These are phyloP conservation scores for Oikopleura vanhoeffeni DNA, from an alignment of 23 tunicate species.

Conservation along the genomic window DNA sequence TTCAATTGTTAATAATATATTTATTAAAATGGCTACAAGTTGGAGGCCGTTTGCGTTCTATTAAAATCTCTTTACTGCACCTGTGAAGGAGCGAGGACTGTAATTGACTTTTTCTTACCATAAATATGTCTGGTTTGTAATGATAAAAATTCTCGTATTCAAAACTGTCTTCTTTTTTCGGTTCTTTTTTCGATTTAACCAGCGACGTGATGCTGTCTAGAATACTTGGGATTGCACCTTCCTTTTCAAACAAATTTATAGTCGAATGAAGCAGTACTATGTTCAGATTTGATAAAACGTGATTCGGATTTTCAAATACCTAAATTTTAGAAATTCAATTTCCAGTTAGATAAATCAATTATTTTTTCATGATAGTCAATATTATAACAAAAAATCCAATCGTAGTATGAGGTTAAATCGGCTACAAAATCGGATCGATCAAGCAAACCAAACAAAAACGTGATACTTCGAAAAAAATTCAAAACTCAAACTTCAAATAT, in stretches of 20 bases:
- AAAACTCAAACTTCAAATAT: too few relatives aligned
- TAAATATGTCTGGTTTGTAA: background rate
- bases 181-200: background rate
- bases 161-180: background rate
- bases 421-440: too few relatives aligned
- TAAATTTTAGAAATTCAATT: background rate
- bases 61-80: background rate
- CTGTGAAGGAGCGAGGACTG: too few relatives aligned
- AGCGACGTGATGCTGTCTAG: background rate
- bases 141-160: background rate
- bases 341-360: too few relatives aligned
- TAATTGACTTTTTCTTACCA: background rate
- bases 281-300: background rate
- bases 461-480: too few relatives aligned
- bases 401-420: too few relatives aligned
- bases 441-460: too few relatives aligned
- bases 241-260: background rate
- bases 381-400: too few relatives aligned
- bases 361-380: background rate
- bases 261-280: background rate
- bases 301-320: too few relatives aligned
- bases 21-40: too few relatives aligned
- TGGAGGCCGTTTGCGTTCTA: too few relatives aligned
- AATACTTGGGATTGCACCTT: background rate
- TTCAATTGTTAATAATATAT: too few relatives aligned